Evolutionary conservation across 2,888 invertebrate genomes (phyloP), one percentile per base, ranked within the genome.

Genomic region (Dasypolia templi): DNA sequence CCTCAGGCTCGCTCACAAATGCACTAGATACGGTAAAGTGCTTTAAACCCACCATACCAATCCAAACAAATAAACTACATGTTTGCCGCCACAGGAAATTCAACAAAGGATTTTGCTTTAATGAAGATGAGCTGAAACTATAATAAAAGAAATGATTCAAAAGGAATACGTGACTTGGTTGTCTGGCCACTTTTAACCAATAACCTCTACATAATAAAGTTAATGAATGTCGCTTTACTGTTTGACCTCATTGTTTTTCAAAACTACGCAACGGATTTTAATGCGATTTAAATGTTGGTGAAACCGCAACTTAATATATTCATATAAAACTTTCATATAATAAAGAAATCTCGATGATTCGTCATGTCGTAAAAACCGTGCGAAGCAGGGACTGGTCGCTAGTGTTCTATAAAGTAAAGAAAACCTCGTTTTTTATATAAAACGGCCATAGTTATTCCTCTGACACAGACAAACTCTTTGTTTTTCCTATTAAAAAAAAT

Each of bases 1-100:
- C n/a, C n/a, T n/a, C n/a, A 42, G 26, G 61, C n/a, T 55, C 11
- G 32, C 55, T 53, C 39, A 55, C 59, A 58, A 61, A 72, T 63
- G 46, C 58, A 59, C 39, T 46, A 14, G 44, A 53, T 58, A 64
- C 39, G 26, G 11, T 49, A 5, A 71, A n/a, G 49, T 26, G 14
- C 17, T 65, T 49, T 61, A 42, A 56, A 22, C 22, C 17, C 6
- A 26, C 32, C 22, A 32, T 32, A 32, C 17, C 17, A 44, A 44
- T 29, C 44, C 62, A 29, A 29, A 26, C 3, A 29, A 63, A 63
- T 17, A 22, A 46, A 63, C 29, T 32, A 32, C 22, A 17, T 32
- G 14, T 63, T 63, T 63, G 4, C 22, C 29, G 29, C 2, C 63
- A 46, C 4, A 14, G 14, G 14, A 14, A 9, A 44, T 22, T 22